phyloP scores from a whole-genome alignment of 2,113 vertebrate genomes.

The Pandion haliaetus region DNA sequence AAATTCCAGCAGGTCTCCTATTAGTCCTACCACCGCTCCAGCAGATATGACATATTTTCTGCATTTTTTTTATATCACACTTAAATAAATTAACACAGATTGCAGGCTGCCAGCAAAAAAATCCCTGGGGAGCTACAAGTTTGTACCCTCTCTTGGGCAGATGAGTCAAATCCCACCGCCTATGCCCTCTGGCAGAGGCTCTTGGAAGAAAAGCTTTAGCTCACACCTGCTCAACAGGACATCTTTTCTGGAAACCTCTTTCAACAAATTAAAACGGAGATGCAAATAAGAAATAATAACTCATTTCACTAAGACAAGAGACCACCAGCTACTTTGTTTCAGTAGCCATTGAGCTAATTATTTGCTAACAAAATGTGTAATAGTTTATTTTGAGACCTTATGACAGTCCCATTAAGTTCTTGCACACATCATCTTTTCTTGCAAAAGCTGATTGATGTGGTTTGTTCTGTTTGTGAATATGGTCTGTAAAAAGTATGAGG shows the following conservation, averaged over 20 bases:
- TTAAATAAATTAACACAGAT: conserved; percentile 33
- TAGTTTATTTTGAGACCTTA: neutral
- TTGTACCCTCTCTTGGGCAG: neutral
- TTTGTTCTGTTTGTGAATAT: neutral
- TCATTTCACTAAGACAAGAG: neutral
- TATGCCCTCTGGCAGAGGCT: neutral
- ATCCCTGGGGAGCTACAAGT: neutral
- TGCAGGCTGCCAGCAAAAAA: neutral
- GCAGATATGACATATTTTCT: neutral
- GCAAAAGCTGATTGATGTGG: neutral
- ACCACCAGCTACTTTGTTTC: neutral
- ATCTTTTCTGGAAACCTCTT: neutral
- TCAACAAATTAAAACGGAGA: neutral
- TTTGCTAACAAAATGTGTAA: neutral
- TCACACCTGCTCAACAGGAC: neutral
- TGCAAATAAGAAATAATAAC: neutral
- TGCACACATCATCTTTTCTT: neutral
- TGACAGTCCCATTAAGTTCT: neutral
- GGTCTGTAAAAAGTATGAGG: neutral
- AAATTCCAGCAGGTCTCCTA: neutral
- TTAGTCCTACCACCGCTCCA: neutral
- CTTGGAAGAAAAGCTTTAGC: neutral
- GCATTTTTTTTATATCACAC: neutral
- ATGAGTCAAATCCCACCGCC: neutral
- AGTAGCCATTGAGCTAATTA: neutral